Base-by-base conservation (phyloP, 2,113 vertebrate species). In the Xenopus laevis region DNA sequence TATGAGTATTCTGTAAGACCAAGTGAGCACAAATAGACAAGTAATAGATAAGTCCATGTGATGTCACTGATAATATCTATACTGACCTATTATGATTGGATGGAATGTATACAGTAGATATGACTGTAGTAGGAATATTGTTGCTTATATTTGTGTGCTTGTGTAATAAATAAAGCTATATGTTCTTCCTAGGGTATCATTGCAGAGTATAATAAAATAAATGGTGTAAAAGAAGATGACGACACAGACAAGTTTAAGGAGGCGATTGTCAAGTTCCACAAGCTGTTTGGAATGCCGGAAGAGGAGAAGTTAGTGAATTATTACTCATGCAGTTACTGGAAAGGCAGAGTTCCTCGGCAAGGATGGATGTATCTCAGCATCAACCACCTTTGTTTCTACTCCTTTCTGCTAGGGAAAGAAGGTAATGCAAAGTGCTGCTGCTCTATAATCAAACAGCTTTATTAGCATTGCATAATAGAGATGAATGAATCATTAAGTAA, bases 331-430 rank as follows among this genome's bases (percentile, higher is more conserved):
- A 99, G 96, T 82, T 99, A 94, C 86, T 99, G 97, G 97, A 99
- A 98, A 81, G 97, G 97, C 55, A 94, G 91, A 66, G 97, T 99
- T 15, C 97, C 97, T 0, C 92, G 97, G 0, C 97, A 99, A 84
- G 97, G 97, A n/a, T 99, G 97, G 95, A 88, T 98, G 78, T 98
- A 99, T 87, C 95, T 99, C 86, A 99, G 97, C 89, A 98, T 99
- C 86, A 99, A 99, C 87, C 97, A 99, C 82, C 86, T 98, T 44
- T 98, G 96, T 86, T 99, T 99, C 84, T 98, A 98, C 71, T 99
- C 97, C 13, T 96, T 96, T 82, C 85, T 99, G 15, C 93, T 98
- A 83, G 96, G 97, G 57, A 94, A 95, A 83, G 96, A 99, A 94
- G 97, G 97, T 99, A 83, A 33, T 33, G 8, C 18, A 16, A 57